Percentiles rank a stretch among this genome's conserved stretches.
These are phyloP conservation scores for Zaprionus kolodkinae DNA, from an alignment of 1,140 invertebrate genomes.

Conservation along the genomic window DNA sequence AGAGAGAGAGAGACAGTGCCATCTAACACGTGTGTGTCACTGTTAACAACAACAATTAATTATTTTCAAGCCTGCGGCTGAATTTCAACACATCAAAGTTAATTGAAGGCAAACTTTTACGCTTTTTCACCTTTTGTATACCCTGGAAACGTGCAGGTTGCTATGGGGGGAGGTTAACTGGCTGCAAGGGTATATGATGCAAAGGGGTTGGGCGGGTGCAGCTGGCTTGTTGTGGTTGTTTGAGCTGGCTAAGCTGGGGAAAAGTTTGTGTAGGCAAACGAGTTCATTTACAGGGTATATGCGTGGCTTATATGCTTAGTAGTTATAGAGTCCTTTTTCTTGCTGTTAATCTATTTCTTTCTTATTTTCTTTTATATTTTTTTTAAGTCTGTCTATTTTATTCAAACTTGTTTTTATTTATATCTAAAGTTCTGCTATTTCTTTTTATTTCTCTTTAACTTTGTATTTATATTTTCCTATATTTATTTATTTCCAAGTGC, in stretches of 20 bases:
- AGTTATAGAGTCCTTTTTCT: too few relatives aligned
- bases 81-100: conserved; percentile 67
- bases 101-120: conserved; percentile 64
- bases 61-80: conserved; percentile 71
- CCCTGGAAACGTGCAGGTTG: not conserved
- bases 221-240: too few relatives aligned
- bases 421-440: not conserved
- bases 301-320: too few relatives aligned
- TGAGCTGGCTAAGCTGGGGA: too few relatives aligned
- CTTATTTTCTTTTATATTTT: too few relatives aligned
- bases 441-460: too few relatives aligned
- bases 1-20: not conserved
- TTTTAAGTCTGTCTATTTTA: too few relatives aligned
- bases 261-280: too few relatives aligned
- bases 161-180: not conserved
- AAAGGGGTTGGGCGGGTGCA: not conserved
- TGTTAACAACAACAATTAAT: conserved; percentile 67
- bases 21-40: conserved; percentile 25
- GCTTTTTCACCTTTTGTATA: conserved; percentile 51
- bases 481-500: not conserved
- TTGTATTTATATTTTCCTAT: too few relatives aligned
- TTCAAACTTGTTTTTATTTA: too few relatives aligned
- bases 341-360: too few relatives aligned
- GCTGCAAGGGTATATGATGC: too few relatives aligned
- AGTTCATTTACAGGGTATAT: not conserved